These are phyloP conservation scores for Aspidiotus rigidus DNA, from an alignment of 2,888 invertebrate genomes.

Conservation along the genomic window DNA sequence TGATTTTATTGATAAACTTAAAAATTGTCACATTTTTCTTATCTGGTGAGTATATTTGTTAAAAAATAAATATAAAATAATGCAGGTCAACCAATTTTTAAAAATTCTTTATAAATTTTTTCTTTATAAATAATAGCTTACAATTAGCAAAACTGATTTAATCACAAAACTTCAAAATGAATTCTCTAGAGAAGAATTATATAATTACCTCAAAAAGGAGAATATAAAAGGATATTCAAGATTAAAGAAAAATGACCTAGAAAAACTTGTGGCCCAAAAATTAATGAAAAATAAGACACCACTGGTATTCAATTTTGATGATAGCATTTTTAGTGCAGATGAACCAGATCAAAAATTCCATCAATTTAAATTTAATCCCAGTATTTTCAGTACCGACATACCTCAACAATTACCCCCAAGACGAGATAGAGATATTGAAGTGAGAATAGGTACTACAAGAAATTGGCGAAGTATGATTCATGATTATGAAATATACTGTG, in stretches of 20 bases:
- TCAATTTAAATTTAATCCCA: constrained; percentile 14
- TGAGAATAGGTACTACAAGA: not conserved
- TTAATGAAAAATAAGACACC: constrained; percentile 1
- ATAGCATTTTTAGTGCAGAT: constrained; percentile 21
- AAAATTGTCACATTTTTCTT: not conserved
- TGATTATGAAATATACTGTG: constrained; percentile 1
- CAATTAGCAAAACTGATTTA: not conserved
- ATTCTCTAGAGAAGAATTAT: constrained; percentile 11
- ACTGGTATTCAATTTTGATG: not conserved
- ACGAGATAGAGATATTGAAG: constrained; percentile 4
- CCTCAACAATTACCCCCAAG: constrained; percentile 23
- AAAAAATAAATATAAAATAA: constrained; percentile 6
- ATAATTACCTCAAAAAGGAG: constrained; percentile 11
- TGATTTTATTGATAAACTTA: not conserved
- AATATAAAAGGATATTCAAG: constrained; percentile 21
- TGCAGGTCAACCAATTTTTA: not conserved
- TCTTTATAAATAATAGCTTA: constrained; percentile 2
- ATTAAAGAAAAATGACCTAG: constrained; percentile 20
- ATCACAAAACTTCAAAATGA: constrained; percentile 2
- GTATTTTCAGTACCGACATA: constrained; percentile 17
- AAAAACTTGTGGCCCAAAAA: constrained; percentile 12
- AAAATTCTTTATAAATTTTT: constrained; percentile 4
- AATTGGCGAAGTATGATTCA: not conserved
- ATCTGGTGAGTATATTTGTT: not conserved
- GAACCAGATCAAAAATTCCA: constrained; percentile 11